Evolutionary conservation across 1,140 invertebrate species (phyloP).

Genomic region (Dufourea novaeangliae): DNA sequence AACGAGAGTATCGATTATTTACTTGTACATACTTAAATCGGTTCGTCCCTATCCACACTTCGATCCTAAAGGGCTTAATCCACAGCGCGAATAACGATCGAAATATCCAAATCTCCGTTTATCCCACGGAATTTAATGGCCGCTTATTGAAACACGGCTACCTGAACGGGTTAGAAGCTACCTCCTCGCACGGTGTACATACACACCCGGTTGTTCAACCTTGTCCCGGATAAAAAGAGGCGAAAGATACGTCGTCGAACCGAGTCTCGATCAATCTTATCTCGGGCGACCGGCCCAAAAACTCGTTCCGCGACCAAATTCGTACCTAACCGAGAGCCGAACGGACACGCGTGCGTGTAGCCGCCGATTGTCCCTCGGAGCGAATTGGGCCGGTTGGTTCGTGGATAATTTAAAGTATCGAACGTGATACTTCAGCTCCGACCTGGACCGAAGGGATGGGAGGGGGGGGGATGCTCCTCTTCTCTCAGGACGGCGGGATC

Average conservation of each 20-base stretch:
- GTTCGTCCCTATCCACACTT: too few species aligned
- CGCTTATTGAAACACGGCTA: background rate
- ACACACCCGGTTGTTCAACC: slow-evolving; percentile 18
- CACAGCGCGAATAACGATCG: too few species aligned
- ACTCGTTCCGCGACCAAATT: slow-evolving; percentile 55
- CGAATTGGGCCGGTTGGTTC: background rate
- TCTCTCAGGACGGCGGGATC: background rate
- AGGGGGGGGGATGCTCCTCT: too few species aligned
- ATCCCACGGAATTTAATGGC: background rate
- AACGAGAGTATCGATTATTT: too few species aligned
- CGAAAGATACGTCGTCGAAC: slow-evolving; percentile 24
- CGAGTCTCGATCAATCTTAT: slow-evolving; percentile 58
- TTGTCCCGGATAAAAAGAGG: slow-evolving; percentile 13
- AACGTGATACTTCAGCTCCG: background rate
- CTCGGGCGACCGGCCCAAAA: slow-evolving; percentile 43
- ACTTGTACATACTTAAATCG: too few species aligned
- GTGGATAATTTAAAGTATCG: slow-evolving; percentile 14
- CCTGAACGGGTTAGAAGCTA: background rate
- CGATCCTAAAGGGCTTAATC: too few species aligned
- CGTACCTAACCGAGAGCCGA: slow-evolving; percentile 59
- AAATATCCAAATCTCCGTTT: too few species aligned
- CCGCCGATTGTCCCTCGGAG: slow-evolving; percentile 9
- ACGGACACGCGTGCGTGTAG: slow-evolving; percentile 9
- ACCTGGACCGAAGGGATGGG: too few species aligned
- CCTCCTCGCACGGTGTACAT: background rate